Conservation (phyloP, 2,888 invertebrate species). For the Colletes collaris region DNA sequence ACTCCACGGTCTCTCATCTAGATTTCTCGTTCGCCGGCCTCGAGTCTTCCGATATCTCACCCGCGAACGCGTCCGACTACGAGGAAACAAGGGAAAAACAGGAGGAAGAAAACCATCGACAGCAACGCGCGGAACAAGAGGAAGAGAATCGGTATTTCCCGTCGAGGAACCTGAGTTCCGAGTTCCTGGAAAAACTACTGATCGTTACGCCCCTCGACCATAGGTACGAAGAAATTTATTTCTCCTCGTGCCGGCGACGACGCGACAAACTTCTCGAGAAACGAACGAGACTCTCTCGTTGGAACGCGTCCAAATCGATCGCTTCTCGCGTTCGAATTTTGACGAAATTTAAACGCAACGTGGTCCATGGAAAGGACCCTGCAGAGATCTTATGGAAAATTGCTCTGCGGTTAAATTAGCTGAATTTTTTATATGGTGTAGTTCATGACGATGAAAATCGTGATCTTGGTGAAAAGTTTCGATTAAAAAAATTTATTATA, state of each 20-base stretch:
- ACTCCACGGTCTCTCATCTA: constrained; percentile 56
- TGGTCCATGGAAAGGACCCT: no score
- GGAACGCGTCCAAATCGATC: no score
- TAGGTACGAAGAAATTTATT: constrained; percentile 68
- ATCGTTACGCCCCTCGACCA: constrained; percentile 79
- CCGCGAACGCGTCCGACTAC: constrained; percentile 41
- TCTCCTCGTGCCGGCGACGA: not conserved
- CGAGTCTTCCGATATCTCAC: constrained; percentile 71
- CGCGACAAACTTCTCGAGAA: not conserved
- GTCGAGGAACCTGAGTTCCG: constrained; percentile 69
- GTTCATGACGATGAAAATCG: no score
- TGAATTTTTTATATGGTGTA: no score
- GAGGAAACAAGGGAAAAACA: not conserved
- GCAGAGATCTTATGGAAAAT: no score
- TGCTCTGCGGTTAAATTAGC: no score
- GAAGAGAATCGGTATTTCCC: constrained; percentile 58
- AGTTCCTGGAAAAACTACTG: constrained; percentile 74
- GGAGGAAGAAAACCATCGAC: not conserved
- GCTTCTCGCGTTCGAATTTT: no score
- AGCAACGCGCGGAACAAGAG: not conserved
- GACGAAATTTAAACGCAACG: no score
- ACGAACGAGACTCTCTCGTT: no score
- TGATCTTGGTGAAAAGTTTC: no score
- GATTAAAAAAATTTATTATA: no score
- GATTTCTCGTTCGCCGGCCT: constrained; percentile 32